A percentile compares a stretch with the other conserved stretches of the same genome.
phyloP scores from a whole-genome alignment of 2,113 vertebrate genomes.

The Coregonus clupeaformis region DNA sequence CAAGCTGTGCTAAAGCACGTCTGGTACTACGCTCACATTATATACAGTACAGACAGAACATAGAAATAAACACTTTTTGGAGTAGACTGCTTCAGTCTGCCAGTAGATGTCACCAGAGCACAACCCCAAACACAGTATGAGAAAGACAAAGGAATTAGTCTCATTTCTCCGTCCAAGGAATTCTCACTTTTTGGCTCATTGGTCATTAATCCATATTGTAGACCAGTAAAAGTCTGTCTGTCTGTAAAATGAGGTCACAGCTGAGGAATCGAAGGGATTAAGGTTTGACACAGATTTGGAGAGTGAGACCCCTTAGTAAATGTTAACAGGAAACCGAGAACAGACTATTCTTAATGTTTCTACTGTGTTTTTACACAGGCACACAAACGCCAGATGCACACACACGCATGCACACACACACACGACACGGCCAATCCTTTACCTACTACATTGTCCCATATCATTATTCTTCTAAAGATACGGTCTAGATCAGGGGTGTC shows the following conservation, averaged over 20 bases:
- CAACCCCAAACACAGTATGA: slow-evolving; percentile 20
- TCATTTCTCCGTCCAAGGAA: slow-evolving; percentile 4
- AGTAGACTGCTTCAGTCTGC: slow-evolving; percentile 8
- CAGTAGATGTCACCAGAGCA: slow-evolving; percentile 69
- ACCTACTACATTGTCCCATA: too few species aligned
- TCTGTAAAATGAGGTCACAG: slow-evolving; percentile 12
- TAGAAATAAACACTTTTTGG: not conserved
- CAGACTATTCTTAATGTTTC: not conserved
- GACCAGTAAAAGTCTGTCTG: not conserved
- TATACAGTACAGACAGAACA: too few species aligned
- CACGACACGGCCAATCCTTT: too few species aligned
- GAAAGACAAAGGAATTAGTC: slow-evolving; percentile 33
- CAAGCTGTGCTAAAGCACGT: too few species aligned
- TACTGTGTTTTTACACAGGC: not conserved
- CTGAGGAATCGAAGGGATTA: slow-evolving; percentile 2
- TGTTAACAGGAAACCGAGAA: not conserved
- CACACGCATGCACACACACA: too few species aligned
- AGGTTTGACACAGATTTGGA: not conserved
- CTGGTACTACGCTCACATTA: too few species aligned
- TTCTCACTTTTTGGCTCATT: slow-evolving; percentile 14
- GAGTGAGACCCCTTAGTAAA: not conserved
- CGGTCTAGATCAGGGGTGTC: too few species aligned
- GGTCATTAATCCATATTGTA: slow-evolving; percentile 11
- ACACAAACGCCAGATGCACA: too few species aligned
- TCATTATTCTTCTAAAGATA: too few species aligned